Percentiles rank a stretch among this genome's conserved stretches.
These are phyloP conservation scores for Cryptoblepharus egeriae DNA, from an alignment of 2,797 vertebrate genomes.

Conservation along the genomic window DNA sequence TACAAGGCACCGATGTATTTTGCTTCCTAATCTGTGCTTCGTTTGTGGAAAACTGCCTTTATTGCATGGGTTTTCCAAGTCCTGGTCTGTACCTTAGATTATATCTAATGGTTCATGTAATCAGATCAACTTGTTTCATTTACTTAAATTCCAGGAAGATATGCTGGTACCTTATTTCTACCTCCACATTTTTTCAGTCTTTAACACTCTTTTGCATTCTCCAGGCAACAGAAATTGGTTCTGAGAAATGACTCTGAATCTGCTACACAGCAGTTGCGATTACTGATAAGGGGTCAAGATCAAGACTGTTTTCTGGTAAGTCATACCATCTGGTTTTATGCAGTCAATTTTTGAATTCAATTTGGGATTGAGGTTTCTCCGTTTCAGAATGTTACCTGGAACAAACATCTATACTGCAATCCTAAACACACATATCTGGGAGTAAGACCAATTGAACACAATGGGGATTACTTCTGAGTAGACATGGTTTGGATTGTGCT, in stretches of 20 bases:
- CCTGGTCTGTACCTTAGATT: too few species aligned
- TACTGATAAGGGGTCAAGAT: conserved; percentile 93
- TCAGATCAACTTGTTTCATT: not conserved
- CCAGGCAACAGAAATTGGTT: conserved; percentile 91
- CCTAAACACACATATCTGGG: too few species aligned
- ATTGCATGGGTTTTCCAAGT: too few species aligned
- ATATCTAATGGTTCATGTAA: too few species aligned
- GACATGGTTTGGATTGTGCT: too few species aligned
- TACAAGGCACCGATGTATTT: too few species aligned
- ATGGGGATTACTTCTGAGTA: too few species aligned
- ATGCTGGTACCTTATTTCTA: not conserved
- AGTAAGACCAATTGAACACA: too few species aligned
- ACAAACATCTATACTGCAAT: not conserved
- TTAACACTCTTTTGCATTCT: conserved; percentile 44
- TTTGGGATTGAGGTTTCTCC: not conserved
- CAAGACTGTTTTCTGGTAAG: conserved; percentile 97
- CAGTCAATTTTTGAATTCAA: not conserved
- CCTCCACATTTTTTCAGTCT: not conserved
- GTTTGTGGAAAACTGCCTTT: too few species aligned
- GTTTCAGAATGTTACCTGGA: not conserved
- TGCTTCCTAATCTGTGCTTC: too few species aligned
- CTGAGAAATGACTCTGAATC: conserved; percentile 89
- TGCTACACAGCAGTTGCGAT: conserved; percentile 85
- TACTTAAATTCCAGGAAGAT: not conserved
- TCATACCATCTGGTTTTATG: conserved; percentile 10